phyloP scores from a whole-genome alignment of 2,888 invertebrate species.

The Syrista parreyssii region DNA sequence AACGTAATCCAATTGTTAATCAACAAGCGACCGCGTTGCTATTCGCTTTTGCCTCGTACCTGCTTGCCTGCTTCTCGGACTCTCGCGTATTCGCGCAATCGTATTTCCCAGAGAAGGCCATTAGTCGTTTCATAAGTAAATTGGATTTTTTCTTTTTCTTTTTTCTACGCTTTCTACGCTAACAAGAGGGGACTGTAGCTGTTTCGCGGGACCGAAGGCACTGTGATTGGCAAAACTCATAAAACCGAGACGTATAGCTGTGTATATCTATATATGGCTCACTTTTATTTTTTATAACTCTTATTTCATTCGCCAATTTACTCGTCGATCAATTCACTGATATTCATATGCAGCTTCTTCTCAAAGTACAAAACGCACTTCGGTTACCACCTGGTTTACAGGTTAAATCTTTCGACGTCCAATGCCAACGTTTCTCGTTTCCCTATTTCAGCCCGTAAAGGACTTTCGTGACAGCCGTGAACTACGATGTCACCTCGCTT shows the following conservation, averaged over 20 bases:
- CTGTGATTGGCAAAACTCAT: neutral
- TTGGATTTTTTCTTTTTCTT: slow-evolving; percentile 45
- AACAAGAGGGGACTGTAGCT: slow-evolving; percentile 28
- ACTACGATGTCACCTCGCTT: no score
- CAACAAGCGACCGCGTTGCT: slow-evolving; percentile 33
- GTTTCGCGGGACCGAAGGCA: neutral
- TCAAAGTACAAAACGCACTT: neutral
- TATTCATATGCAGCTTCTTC: neutral
- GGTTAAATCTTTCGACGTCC: neutral
- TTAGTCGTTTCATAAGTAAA: slow-evolving; percentile 42
- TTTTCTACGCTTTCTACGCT: slow-evolving; percentile 24
- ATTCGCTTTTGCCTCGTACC: neutral
- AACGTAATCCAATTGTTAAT: slow-evolving; percentile 52
- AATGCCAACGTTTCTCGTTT: neutral
- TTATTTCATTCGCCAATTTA: neutral
- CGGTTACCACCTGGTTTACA: neutral
- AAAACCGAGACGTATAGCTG: neutral
- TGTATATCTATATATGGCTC: neutral
- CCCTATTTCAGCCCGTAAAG: neutral
- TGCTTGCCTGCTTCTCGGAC: neutral
- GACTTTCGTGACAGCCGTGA: no score
- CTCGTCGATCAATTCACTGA: no score
- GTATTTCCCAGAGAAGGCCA: slow-evolving; percentile 29
- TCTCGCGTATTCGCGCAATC: slow-evolving; percentile 3
- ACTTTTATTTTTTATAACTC: neutral